Percentiles rank a stretch among this genome's conserved stretches.
Conservation (phyloP, 1,140 invertebrate genomes). For the Zaprionus capensis region DNA sequence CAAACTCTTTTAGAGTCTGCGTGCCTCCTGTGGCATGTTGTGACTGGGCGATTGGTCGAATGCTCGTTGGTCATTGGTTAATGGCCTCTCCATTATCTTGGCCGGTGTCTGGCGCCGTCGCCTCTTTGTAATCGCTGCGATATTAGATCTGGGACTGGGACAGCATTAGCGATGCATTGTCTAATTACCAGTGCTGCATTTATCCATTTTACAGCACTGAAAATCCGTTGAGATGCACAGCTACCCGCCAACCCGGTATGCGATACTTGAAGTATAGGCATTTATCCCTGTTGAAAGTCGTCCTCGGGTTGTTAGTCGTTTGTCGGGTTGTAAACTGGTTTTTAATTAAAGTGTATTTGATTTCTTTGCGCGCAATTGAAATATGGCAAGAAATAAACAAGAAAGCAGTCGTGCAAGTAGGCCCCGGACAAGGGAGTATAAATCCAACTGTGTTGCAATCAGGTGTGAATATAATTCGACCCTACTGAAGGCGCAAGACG, state of each 20-base stretch:
- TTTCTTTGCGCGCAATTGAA: slow-evolving; percentile 32
- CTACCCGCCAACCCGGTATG: not conserved
- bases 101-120: slow-evolving; percentile 3
- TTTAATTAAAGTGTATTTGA: slow-evolving; percentile 73
- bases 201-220: not conserved
- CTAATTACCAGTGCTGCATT: slow-evolving; percentile 55
- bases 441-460: slow-evolving; percentile 47
- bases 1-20: slow-evolving; percentile 1
- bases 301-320: not conserved
- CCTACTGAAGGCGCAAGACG: not conserved
- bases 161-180: slow-evolving; percentile 31
- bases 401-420: slow-evolving; percentile 32
- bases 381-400: slow-evolving; percentile 6
- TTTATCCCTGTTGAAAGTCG: slow-evolving; percentile 14
- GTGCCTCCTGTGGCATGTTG: not conserved
- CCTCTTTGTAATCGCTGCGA: slow-evolving; percentile 37
- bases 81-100: slow-evolving; percentile 62
- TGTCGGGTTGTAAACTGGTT: slow-evolving; percentile 63
- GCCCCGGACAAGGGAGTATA: slow-evolving; percentile 10
- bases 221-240: not conserved
- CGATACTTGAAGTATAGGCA: not conserved
- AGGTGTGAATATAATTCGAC: slow-evolving; percentile 67
- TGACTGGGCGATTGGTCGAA: not conserved
- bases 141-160: not conserved
- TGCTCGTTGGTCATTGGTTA: slow-evolving; percentile 23